Evolutionary conservation across 2,113 vertebrate genomes (phyloP).

Genomic region (Xyliphius kryptos): DNA sequence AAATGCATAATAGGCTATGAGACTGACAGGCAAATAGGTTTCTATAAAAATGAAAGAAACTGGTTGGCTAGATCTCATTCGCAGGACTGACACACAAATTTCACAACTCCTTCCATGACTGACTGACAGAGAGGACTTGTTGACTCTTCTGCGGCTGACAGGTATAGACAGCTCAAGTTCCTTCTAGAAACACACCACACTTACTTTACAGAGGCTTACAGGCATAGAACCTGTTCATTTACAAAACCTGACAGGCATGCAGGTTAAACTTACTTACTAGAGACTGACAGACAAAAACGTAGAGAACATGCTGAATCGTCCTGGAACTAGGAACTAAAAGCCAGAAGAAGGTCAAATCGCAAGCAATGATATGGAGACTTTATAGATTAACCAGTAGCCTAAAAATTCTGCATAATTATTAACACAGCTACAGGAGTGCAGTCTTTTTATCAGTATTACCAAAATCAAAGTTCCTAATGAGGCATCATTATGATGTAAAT

Average conservation of each 20-base stretch:
- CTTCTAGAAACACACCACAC: background rate
- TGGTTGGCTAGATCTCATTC: too few species aligned
- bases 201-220: background rate
- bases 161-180: background rate
- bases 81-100: too few species aligned
- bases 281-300: background rate
- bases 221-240: background rate
- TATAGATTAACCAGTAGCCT: conserved; percentile 6
- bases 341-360: too few species aligned
- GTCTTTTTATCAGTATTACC: background rate
- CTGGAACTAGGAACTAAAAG: too few species aligned
- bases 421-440: conserved; percentile 11
- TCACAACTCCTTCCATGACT: background rate
- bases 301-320: too few species aligned
- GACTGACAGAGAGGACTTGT: too few species aligned
- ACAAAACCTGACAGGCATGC: background rate
- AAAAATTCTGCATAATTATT: conserved; percentile 14
- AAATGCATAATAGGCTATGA: too few species aligned
- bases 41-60: too few species aligned
- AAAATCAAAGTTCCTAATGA: conserved; percentile 32
- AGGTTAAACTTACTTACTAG: background rate
- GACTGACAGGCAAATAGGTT: background rate
- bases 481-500: conserved; percentile 27
- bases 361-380: background rate
- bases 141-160: background rate